These are phyloP conservation scores for Spinus pinus DNA, from an alignment of 2,797 vertebrate species.

Conservation along the genomic window DNA sequence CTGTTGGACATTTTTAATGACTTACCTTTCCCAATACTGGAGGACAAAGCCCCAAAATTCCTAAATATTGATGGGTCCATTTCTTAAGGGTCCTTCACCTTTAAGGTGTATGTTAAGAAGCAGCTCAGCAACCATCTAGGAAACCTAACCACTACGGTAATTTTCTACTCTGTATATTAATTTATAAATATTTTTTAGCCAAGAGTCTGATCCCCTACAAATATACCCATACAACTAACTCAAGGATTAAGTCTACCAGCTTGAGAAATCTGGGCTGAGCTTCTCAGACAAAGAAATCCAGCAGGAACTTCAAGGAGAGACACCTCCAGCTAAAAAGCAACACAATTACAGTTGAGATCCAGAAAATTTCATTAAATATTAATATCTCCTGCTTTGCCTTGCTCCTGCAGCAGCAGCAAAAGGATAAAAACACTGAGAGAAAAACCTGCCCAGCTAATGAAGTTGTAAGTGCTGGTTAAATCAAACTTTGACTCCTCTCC, in stretches of 20 bases:
- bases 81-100: neutral
- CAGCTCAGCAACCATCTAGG: neutral
- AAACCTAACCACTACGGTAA: neutral
- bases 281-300: neutral
- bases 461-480: neutral
- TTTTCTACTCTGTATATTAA: neutral
- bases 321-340: neutral
- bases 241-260: neutral
- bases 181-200: neutral
- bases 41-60: neutral
- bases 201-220: neutral
- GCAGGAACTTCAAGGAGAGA: neutral
- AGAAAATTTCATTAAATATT: constrained; percentile 18
- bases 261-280: neutral
- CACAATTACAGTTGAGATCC: neutral
- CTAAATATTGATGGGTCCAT: neutral
- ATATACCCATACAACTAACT: neutral
- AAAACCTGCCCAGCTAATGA: neutral
- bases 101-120: neutral
- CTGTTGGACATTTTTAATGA: neutral
- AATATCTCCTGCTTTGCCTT: neutral
- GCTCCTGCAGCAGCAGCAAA: neutral
- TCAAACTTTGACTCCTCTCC: neutral
- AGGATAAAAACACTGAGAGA: neutral
- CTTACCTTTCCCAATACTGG: neutral